Conservation (phyloP, 2,113 vertebrate species). For the Anoplopoma fimbria region DNA sequence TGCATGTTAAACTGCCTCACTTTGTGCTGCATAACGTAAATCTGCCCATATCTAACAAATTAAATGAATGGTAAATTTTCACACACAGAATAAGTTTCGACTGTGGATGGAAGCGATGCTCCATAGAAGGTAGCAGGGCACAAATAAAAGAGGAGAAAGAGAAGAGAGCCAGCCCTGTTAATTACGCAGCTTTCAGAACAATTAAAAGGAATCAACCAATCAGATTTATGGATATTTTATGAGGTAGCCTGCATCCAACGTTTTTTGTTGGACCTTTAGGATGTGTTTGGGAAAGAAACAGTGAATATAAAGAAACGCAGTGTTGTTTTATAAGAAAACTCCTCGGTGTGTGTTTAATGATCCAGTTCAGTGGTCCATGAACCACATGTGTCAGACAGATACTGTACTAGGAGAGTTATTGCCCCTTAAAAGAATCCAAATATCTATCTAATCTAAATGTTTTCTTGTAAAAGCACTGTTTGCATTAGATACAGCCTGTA, state of each 20-base stretch:
- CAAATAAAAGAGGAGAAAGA: background rate
- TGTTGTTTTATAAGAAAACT: background rate
- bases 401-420: background rate
- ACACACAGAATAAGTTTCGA: background rate
- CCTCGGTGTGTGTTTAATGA: slow-evolving; percentile 19
- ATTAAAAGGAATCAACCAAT: background rate
- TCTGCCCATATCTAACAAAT: slow-evolving; percentile 1
- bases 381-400: slow-evolving; percentile 16
- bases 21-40: background rate
- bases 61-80: slow-evolving; percentile 7
- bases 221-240: slow-evolving; percentile 2
- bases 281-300: background rate
- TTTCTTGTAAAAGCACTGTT: slow-evolving; percentile 18
- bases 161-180: background rate
- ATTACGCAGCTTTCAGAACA: slow-evolving; percentile 3
- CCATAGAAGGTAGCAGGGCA: background rate
- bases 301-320: background rate
- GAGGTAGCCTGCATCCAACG: background rate
- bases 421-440: slow-evolving; percentile 6
- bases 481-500: slow-evolving; percentile 5
- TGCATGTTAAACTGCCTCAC: background rate
- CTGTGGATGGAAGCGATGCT: background rate
- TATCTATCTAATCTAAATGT: slow-evolving; percentile 2
- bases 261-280: background rate
- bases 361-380: slow-evolving; percentile 25